A percentile compares a stretch with the other conserved stretches of the same genome.
phyloP scores from a whole-genome alignment of 2,113 vertebrate species.

The Vidua chalybeata region DNA sequence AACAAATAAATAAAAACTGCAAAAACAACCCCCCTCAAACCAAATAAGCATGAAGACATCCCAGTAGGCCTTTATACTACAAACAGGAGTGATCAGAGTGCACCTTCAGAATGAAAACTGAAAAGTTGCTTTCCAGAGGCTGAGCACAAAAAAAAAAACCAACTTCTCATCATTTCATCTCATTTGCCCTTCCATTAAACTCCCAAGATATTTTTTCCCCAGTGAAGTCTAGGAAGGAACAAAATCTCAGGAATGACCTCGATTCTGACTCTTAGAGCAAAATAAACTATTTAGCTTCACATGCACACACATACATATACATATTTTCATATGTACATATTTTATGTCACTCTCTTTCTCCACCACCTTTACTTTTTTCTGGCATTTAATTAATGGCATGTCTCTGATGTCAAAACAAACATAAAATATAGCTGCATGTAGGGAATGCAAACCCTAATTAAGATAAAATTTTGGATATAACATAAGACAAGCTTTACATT shows the following conservation, averaged over 20 bases:
- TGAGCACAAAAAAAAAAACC: neutral
- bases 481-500: conserved; percentile 67
- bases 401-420: conserved; percentile 74
- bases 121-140: neutral
- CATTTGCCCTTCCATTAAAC: neutral
- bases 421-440: conserved; percentile 66
- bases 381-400: conserved; percentile 70
- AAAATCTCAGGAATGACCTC: neutral
- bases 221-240: neutral
- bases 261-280: neutral
- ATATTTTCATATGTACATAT: conserved; percentile 62
- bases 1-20: neutral
- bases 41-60: neutral
- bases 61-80: neutral
- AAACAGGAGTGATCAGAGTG: neutral
- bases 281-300: conserved; percentile 6
- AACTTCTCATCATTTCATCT: neutral
- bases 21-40: neutral
- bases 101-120: neutral
- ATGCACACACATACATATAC: neutral
- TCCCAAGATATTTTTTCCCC: neutral
- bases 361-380: conserved; percentile 67
- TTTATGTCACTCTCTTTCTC: conserved; percentile 69
- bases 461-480: conserved; percentile 67
- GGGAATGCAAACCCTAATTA: conserved; percentile 71